phyloP scores from a whole-genome alignment of 1,140 invertebrate genomes.

The Drosophila miranda region DNA sequence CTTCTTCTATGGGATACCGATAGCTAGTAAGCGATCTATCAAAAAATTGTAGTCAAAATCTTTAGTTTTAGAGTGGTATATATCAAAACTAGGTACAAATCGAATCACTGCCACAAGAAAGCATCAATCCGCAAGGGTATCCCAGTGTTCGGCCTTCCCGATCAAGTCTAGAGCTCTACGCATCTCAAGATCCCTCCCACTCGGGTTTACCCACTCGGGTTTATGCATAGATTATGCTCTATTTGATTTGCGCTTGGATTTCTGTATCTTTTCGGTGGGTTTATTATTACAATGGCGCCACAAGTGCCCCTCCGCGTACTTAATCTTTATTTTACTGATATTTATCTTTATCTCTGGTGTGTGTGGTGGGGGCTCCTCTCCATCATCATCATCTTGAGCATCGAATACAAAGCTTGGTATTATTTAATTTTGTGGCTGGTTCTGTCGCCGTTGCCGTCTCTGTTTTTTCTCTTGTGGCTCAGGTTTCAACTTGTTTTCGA shows the following conservation, averaged over 20 bases:
- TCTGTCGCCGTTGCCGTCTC: constrained; percentile 10
- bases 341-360: constrained; percentile 35
- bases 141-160: too few relatives aligned
- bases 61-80: too few relatives aligned
- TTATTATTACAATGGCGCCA: constrained; percentile 79
- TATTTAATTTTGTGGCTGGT: constrained; percentile 61
- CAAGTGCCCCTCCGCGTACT: constrained; percentile 47
- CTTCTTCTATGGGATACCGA: too few relatives aligned
- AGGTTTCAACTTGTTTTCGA: constrained; percentile 56
- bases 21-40: too few relatives aligned
- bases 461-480: too few relatives aligned
- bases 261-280: constrained; percentile 43
- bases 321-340: constrained; percentile 54
- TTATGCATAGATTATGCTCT: constrained; percentile 66
- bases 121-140: too few relatives aligned
- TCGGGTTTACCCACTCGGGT: not conserved
- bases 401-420: constrained; percentile 57
- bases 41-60: too few relatives aligned
- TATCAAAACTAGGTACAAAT: too few relatives aligned
- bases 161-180: constrained; percentile 60
- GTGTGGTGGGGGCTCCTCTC: constrained; percentile 48
- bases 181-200: constrained; percentile 1
- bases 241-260: constrained; percentile 71
- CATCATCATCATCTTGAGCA: not conserved
- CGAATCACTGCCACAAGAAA: too few relatives aligned